phyloP scores from a whole-genome alignment of 1,140 invertebrate genomes.

The Polypedilum vanderplanki region DNA sequence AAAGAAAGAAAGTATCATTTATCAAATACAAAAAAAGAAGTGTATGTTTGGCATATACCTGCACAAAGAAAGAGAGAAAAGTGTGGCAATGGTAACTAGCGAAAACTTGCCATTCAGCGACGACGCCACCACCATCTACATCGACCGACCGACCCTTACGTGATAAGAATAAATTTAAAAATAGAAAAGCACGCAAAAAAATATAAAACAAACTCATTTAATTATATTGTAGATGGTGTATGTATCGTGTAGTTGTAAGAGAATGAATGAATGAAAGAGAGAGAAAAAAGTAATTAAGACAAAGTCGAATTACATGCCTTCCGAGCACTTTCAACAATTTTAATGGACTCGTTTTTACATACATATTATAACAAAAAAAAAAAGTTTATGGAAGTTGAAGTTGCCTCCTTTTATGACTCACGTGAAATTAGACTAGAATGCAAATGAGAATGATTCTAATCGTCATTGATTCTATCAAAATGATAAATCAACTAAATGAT shows the following conservation, averaged over 20 bases:
- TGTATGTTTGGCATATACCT: slow-evolving; percentile 5
- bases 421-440: too few species aligned
- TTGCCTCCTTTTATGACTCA: too few species aligned
- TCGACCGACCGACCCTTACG: slow-evolving; percentile 1
- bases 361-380: background rate
- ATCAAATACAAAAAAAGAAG: slow-evolving; percentile 15
- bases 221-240: slow-evolving; percentile 4
- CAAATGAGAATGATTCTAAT: too few species aligned
- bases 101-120: background rate
- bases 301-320: slow-evolving; percentile 17
- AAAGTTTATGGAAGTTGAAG: background rate
- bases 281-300: slow-evolving; percentile 19
- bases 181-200: slow-evolving; percentile 15
- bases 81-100: too few species aligned
- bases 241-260: background rate
- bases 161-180: slow-evolving; percentile 20
- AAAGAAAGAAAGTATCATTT: background rate
- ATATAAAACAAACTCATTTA: slow-evolving; percentile 1
- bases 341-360: slow-evolving; percentile 11
- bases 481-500: too few species aligned
- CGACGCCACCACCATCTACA: background rate
- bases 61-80: background rate
- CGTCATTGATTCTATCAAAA: too few species aligned
- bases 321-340: slow-evolving; percentile 8
- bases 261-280: background rate